Evolutionary conservation across 2,113 vertebrate genomes (phyloP).

Genomic region (Platichthys stellatus): DNA sequence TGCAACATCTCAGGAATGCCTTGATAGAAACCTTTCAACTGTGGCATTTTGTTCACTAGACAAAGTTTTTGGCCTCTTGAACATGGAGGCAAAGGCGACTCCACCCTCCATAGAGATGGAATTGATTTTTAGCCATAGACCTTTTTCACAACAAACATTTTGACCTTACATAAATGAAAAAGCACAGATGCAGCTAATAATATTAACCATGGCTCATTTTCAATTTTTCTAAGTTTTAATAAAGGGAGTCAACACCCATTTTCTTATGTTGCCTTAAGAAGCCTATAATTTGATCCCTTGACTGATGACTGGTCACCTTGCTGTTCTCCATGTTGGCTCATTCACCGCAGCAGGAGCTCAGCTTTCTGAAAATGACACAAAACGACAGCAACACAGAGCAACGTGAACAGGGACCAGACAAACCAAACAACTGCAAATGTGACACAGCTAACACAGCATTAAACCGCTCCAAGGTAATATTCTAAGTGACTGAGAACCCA

Average conservation of each 20-base stretch:
- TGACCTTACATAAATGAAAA: neutral
- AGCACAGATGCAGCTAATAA: neutral
- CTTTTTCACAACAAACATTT: neutral
- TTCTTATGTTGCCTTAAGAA: neutral
- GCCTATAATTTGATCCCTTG: neutral
- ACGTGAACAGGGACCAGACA: constrained; percentile 4
- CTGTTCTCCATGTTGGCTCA: constrained; percentile 73
- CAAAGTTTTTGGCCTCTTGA: no score
- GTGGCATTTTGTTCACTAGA: no score
- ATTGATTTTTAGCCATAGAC: no score
- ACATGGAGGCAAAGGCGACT: no score
- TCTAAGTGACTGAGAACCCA: constrained; percentile 44
- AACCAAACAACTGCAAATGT: constrained; percentile 29
- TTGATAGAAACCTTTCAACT: no score
- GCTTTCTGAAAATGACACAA: constrained; percentile 50
- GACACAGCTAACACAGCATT: constrained; percentile 40
- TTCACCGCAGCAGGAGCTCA: constrained; percentile 11
- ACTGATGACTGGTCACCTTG: constrained; percentile 73
- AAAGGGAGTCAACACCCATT: neutral
- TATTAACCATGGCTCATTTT: neutral
- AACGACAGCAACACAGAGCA: neutral
- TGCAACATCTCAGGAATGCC: no score
- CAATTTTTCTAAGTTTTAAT: no score
- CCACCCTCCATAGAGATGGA: no score
- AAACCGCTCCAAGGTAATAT: constrained; percentile 43